These are phyloP conservation scores for Empis stercorea DNA, from an alignment of 2,888 invertebrate genomes.

Conservation along the genomic window DNA sequence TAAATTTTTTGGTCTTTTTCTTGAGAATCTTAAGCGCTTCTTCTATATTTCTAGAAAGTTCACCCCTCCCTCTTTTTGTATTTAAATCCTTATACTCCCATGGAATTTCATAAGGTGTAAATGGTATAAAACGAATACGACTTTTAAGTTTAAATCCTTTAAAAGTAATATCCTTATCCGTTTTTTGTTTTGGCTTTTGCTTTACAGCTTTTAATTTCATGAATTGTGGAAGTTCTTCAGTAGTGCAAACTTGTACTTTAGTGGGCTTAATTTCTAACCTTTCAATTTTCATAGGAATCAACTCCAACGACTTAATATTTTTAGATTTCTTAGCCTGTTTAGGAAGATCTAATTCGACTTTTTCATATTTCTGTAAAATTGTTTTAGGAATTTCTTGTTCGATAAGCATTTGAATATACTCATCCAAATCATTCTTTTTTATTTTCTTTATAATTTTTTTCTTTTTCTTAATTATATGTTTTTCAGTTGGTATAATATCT, in stretches of 20 bases:
- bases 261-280: slow-evolving; percentile 43
- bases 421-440: slow-evolving; percentile 30
- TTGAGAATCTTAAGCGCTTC: slow-evolving; percentile 53
- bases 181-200: slow-evolving; percentile 36
- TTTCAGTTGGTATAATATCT: neutral
- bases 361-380: slow-evolving; percentile 32
- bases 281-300: slow-evolving; percentile 46
- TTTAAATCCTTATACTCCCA: slow-evolving; percentile 24
- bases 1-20: slow-evolving; percentile 43
- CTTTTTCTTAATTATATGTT: slow-evolving; percentile 19
- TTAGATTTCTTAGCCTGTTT: slow-evolving; percentile 27
- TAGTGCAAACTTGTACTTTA: slow-evolving; percentile 47
- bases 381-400: slow-evolving; percentile 35
- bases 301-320: slow-evolving; percentile 20
- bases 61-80: slow-evolving; percentile 46
- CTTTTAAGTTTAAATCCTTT: slow-evolving; percentile 60
- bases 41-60: slow-evolving; percentile 53
- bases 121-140: slow-evolving; percentile 50
- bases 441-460: slow-evolving; percentile 24
- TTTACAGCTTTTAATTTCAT: slow-evolving; percentile 46
- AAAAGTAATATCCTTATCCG: slow-evolving; percentile 41
- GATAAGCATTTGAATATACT: slow-evolving; percentile 32
- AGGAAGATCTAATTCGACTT: slow-evolving; percentile 28
- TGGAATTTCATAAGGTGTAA: slow-evolving; percentile 42
- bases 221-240: slow-evolving; percentile 45